Evolutionary conservation across 2,888 invertebrate genomes (phyloP).

Genomic region (Andrena bicolor): DNA sequence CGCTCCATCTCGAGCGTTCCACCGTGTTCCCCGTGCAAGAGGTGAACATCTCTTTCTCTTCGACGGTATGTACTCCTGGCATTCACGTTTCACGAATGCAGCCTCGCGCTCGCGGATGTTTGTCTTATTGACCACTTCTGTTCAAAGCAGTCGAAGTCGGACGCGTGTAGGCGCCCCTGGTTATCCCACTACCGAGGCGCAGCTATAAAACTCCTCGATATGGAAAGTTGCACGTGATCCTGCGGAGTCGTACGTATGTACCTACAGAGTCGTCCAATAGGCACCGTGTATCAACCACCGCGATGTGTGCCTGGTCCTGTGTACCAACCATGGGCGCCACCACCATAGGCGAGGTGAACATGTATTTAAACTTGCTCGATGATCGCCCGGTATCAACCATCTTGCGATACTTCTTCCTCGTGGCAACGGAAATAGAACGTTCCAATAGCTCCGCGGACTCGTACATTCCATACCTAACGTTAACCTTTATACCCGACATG

Average conservation of each 20-base stretch:
- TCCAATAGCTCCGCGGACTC: not conserved
- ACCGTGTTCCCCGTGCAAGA: slow-evolving; percentile 29
- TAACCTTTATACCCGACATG: not conserved
- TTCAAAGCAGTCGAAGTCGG: slow-evolving; percentile 71
- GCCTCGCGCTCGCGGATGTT: slow-evolving; percentile 51
- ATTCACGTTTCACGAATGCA: slow-evolving; percentile 45
- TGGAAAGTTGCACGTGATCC: slow-evolving; percentile 80
- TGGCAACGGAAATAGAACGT: not conserved
- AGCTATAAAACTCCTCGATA: slow-evolving; percentile 80
- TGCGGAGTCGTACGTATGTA: slow-evolving; percentile 68
- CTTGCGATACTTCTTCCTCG: not conserved
- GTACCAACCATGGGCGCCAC: slow-evolving; percentile 63
- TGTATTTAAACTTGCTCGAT: slow-evolving; percentile 4
- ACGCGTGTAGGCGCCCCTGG: slow-evolving; percentile 79
- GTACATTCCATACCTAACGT: not conserved
- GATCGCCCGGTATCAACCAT: not conserved
- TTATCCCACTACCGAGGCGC: slow-evolving; percentile 77
- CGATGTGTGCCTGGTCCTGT: slow-evolving; percentile 46
- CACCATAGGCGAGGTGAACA: slow-evolving; percentile 38
- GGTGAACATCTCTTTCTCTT: slow-evolving; percentile 55
- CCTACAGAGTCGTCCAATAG: slow-evolving; percentile 68
- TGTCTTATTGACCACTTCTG: slow-evolving; percentile 74
- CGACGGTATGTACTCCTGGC: slow-evolving; percentile 40
- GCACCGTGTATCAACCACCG: slow-evolving; percentile 64
- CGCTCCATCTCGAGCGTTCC: slow-evolving; percentile 35